Evolutionary conservation across 2,113 vertebrate genomes (phyloP).

Genomic region (Acrocephalus kingi): DNA sequence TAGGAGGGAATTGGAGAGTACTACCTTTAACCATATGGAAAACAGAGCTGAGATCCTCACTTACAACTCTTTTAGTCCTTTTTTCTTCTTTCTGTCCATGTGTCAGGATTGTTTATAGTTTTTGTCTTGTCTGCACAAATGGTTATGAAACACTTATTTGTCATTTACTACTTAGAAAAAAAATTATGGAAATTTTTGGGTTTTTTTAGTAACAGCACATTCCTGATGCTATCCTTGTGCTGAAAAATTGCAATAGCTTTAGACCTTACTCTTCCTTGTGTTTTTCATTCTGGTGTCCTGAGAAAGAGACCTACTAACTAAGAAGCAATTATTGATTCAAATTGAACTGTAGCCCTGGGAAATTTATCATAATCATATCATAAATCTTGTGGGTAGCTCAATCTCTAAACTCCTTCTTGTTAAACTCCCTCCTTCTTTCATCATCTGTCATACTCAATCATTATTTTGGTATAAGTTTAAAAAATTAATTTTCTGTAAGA

Average conservation of each 20-base stretch:
- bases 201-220: neutral
- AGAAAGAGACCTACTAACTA: neutral
- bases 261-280: neutral
- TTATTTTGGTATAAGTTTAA: neutral
- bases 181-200: neutral
- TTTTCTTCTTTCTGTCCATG: neutral
- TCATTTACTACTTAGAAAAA: neutral
- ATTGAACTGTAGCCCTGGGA: neutral
- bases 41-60: neutral
- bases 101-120: neutral
- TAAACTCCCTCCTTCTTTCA: neutral
- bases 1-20: neutral
- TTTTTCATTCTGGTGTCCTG: neutral
- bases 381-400: neutral
- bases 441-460: neutral
- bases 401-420: neutral
- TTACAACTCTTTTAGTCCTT: neutral
- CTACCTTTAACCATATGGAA: neutral
- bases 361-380: neutral
- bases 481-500: conserved; percentile 21
- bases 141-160: neutral
- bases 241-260: neutral
- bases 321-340: neutral
- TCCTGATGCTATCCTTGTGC: neutral
- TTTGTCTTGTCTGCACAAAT: neutral